Base-by-base conservation (phyloP, 2,888 invertebrate genomes). In the Cistogaster globosa region DNA sequence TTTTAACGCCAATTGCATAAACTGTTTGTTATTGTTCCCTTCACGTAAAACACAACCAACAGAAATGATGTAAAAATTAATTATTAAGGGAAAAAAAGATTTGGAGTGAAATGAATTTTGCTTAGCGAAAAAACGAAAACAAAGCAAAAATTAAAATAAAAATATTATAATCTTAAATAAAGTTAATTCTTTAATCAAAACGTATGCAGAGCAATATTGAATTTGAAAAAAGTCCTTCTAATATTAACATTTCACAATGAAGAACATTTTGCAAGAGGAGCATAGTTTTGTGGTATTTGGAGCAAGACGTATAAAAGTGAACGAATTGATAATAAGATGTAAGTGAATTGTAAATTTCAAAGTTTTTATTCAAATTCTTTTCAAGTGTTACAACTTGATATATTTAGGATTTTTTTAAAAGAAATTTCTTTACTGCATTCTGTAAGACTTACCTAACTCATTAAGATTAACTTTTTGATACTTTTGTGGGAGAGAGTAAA, bases 81-180 rank as follows among this genome's bases (percentile, higher is more conserved):
- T 76, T 75, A 65, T 65, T 65, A 32, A 57, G 11, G 5, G 18
- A 0, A 45, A n/a, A 75, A 65, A 42, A 65, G 26, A 14, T 74
- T 26, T 57, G 18, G 14, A 32, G 36, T 45, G 45, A 65, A 55
- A 65, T 16, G 11, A 63, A 20, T 48, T 36, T 48, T 48, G 57
- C 22, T 16, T 58, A 8, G n/a, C 48, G 26, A 4, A 5, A 48
- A 32, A 38, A 38, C 1, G 11, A 26, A 45, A 76, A 32, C 18
- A 12, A 36, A 36, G 32, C 36, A 11, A 62, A 72, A 62, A 12
- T 45, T 9, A 45, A 45, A 14, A 14, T 26, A 45, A 12, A 12
- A 45, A 45, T 45, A 2, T 45, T 45, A 4, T 45, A 45, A 45
- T 38, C 26, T 2, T 26, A 26, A 26, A 26, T 26, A 26, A 26